These are phyloP conservation scores for Zenarchopterus dispar DNA, from an alignment of 2,797 vertebrate species.

Conservation along the genomic window DNA sequence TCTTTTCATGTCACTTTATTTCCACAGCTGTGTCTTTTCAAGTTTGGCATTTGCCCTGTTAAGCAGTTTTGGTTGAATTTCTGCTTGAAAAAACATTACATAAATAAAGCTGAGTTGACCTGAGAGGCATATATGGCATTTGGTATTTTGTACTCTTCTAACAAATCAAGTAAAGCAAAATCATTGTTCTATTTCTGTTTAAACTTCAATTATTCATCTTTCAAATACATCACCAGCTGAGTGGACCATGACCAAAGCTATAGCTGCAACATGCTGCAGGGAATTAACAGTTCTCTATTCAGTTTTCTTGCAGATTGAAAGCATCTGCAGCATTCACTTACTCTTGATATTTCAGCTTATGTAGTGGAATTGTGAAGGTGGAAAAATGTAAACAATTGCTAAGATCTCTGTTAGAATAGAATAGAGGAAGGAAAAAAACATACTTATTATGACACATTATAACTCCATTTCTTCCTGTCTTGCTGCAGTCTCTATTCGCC, in stretches of 20 bases:
- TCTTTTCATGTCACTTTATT: too few species aligned
- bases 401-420: neutral
- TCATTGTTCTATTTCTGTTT: neutral
- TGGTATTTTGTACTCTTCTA: neutral
- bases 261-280: constrained; percentile 23
- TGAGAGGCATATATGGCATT: neutral
- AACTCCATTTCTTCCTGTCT: neutral
- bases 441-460: neutral
- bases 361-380: neutral
- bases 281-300: constrained; percentile 14
- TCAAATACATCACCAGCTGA: constrained; percentile 12
- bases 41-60: too few species aligned
- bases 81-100: too few species aligned
- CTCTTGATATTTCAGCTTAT: neutral
- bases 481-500: constrained; percentile 82
- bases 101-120: too few species aligned
- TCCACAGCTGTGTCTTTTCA: too few species aligned
- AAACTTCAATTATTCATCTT: neutral
- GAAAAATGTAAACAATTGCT: neutral
- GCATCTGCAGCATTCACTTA: constrained; percentile 1
- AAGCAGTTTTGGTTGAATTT: too few species aligned
- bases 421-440: neutral
- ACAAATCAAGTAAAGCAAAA: neutral
- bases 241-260: constrained; percentile 14
- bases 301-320: constrained; percentile 20